Evolutionary conservation across 2,113 vertebrate species (phyloP), one percentile per base, ranked within the genome.

Genomic region (Dicerorhinus sumatrensis): DNA sequence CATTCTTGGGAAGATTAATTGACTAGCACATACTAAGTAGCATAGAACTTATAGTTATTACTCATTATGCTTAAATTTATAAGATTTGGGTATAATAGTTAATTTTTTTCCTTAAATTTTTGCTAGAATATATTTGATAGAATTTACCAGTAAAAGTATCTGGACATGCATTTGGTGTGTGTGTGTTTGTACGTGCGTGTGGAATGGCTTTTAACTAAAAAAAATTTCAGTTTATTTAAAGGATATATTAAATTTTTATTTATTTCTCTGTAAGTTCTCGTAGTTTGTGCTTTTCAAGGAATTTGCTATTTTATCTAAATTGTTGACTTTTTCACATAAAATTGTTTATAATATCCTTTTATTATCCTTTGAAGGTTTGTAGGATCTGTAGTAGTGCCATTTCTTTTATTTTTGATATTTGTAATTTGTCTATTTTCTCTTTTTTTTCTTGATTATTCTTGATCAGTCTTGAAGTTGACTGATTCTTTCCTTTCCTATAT

Each of bases 391-490:
- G 12, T 56, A 48, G 31, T 36, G 18, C 23, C 48, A 36, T 80
- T 86, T 63, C 13, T 79, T 62, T 86, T 62, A 72, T 46, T 46
- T 73, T 56, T 62, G n/a, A 21, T 63, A 39, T 65, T 81, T 86
- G 42, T 73, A n/a, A 42, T 56, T 63, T 63, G 21, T 27, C 14
- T 86, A 3, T 72, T 73, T 81, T 81, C 39, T 89, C 10, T 39
- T 69, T 81, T 89, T 85, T 85, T 85, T 70, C 48, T 69, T 77
- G 87, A 58, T 95, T 60, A 69, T 9, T 84, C 31, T 77, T 84
- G 12, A 16, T 62, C 54, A 84, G 14, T 51, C 62, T 69, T 84
- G 36, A 87, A 42, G 21, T 72, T 65, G 27, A 42, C 42, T 69
- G 39, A 79, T 77, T 54, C 18, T 25, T 58, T 69, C 21, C 29